Conservation (phyloP, 2,888 invertebrate genomes). For the Tachina fera region DNA sequence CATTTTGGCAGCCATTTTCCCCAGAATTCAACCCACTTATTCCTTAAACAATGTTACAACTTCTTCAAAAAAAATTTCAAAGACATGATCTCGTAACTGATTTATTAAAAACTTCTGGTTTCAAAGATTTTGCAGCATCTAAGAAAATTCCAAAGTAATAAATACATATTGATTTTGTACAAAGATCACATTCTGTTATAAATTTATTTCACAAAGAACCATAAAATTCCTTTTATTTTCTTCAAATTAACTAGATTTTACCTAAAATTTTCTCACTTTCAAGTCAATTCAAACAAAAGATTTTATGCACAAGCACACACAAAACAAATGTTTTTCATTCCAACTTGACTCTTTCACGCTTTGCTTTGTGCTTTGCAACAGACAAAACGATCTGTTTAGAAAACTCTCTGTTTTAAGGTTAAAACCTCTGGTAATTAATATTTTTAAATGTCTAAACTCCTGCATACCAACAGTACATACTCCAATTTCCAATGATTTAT, state of each 20-base stretch:
- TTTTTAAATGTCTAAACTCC: constrained; percentile 63
- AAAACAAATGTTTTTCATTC: not conserved
- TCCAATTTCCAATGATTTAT: constrained; percentile 71
- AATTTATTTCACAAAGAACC: too few relatives aligned
- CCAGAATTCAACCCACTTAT: too few relatives aligned
- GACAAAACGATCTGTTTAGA: constrained; percentile 35
- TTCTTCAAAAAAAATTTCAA: too few relatives aligned
- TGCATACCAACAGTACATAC: constrained; percentile 65
- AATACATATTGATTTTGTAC: too few relatives aligned
- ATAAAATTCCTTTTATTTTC: not conserved
- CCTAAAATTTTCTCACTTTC: not conserved
- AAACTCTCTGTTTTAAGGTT: constrained; percentile 64
- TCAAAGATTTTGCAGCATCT: too few relatives aligned
- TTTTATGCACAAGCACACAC: constrained; percentile 3
- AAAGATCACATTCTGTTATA: too few relatives aligned
- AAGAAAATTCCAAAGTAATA: too few relatives aligned
- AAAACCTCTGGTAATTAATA: constrained; percentile 68
- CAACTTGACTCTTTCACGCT: constrained; percentile 50
- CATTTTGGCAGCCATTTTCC: too few relatives aligned
- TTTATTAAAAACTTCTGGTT: too few relatives aligned
- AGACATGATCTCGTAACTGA: too few relatives aligned
- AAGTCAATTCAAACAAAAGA: not conserved
- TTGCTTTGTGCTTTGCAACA: not conserved
- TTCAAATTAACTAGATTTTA: not conserved
- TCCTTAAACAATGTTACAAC: too few relatives aligned